Percentiles rank a stretch among this genome's conserved stretches.
Conservation (phyloP, 1,140 invertebrate species). For the Gerris buenoi region DNA sequence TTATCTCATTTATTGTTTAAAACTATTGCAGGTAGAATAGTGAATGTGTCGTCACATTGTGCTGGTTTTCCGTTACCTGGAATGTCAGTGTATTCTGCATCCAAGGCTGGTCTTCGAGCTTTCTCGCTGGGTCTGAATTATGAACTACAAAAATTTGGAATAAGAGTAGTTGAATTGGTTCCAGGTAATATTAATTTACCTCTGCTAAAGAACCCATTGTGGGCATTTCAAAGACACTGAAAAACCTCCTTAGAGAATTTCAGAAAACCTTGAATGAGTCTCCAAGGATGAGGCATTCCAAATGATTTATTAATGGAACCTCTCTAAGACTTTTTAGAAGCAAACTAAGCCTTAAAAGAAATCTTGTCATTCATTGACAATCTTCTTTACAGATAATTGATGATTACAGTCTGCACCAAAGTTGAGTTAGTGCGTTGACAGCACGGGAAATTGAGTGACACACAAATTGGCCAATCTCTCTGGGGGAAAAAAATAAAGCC, state of each 20-base stretch:
- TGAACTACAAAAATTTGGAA: slow-evolving; percentile 54
- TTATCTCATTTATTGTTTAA: no score
- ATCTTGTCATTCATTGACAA: no score
- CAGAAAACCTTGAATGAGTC: neutral
- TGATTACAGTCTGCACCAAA: no score
- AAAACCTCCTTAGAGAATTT: neutral
- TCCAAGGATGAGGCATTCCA: neutral
- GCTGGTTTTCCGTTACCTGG: slow-evolving; percentile 50
- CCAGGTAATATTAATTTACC: slow-evolving; percentile 42
- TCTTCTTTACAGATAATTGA: no score
- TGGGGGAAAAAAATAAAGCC: no score
- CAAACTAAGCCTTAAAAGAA: neutral
- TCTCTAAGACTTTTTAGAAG: neutral
- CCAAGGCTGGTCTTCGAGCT: slow-evolving; percentile 56
- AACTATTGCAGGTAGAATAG: slow-evolving; percentile 41
- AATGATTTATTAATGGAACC: no score
- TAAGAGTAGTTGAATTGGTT: slow-evolving; percentile 58
- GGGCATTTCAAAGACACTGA: neutral
- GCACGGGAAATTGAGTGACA: no score
- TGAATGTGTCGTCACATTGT: slow-evolving; percentile 70
- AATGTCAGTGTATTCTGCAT: slow-evolving; percentile 57
- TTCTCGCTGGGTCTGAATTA: slow-evolving; percentile 55
- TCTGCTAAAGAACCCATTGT: neutral
- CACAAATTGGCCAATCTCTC: no score
- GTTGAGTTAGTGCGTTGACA: no score